These are phyloP conservation scores for Aphodius granarius DNA, from an alignment of 2,888 invertebrate genomes.

Conservation along the genomic window DNA sequence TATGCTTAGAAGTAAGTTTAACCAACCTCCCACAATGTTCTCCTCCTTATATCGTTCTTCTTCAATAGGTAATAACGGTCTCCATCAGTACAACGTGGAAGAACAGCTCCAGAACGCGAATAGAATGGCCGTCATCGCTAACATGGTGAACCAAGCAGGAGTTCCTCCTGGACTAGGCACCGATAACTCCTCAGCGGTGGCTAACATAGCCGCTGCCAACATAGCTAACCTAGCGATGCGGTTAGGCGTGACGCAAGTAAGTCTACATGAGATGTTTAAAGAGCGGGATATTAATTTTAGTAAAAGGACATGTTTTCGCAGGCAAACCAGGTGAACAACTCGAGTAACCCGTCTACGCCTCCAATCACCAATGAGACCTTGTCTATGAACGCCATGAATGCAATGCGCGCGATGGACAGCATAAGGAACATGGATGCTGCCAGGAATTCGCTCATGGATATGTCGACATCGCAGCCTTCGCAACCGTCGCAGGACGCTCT, in stretches of 20 bases:
- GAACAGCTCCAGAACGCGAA: slow-evolving; percentile 59
- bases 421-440: slow-evolving; percentile 58
- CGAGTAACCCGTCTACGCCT: slow-evolving; percentile 54
- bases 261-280: background rate
- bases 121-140: slow-evolving; percentile 71
- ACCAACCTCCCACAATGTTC: background rate
- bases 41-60: background rate
- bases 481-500: slow-evolving; percentile 53
- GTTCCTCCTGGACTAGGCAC: slow-evolving; percentile 60
- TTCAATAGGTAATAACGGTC: slow-evolving; percentile 59
- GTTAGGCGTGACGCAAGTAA: slow-evolving; percentile 57
- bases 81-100: slow-evolving; percentile 66
- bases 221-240: slow-evolving; percentile 74
- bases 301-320: slow-evolving; percentile 33
- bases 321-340: slow-evolving; percentile 54
- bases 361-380: slow-evolving; percentile 54
- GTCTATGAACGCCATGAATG: slow-evolving; percentile 61
- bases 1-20: slow-evolving; percentile 52
- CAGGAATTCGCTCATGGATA: slow-evolving; percentile 57
- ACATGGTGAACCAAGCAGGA: slow-evolving; percentile 64
- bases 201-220: slow-evolving; percentile 74
- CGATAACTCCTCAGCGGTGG: slow-evolving; percentile 55
- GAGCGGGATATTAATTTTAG: background rate
- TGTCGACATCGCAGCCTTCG: slow-evolving; percentile 48
- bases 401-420: slow-evolving; percentile 63